A percentile compares a stretch with the other conserved stretches of the same genome.
Evolutionary conservation across 2,797 vertebrate genomes (phyloP).

Genomic region (Crax fasciolata): DNA sequence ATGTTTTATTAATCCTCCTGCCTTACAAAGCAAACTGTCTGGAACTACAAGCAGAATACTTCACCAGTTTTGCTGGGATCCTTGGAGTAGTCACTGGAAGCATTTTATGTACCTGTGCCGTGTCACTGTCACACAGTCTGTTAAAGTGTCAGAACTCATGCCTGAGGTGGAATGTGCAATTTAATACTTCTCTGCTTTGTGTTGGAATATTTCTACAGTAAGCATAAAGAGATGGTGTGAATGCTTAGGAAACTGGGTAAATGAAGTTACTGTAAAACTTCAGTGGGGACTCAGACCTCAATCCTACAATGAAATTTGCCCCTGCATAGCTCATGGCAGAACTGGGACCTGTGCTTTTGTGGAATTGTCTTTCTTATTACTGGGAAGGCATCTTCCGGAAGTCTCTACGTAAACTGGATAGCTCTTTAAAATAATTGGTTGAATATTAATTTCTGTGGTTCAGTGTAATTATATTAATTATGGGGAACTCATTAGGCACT

Average conservation of each 20-base stretch:
- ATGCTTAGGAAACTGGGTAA: neutral
- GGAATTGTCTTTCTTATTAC: accelerated
- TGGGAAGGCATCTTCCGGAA: neutral
- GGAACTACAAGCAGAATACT: neutral
- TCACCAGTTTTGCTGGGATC: accelerated
- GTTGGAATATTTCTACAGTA: neutral
- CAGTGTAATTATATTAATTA: neutral
- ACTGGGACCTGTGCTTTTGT: neutral
- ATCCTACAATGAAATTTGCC: neutral
- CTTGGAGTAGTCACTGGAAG: neutral
- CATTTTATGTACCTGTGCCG: neutral
- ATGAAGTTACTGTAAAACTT: neutral
- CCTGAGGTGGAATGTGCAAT: neutral
- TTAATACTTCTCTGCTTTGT: neutral
- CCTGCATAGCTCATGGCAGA: neutral
- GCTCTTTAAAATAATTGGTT: neutral
- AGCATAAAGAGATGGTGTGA: neutral
- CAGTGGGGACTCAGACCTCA: neutral
- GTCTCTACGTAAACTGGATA: neutral
- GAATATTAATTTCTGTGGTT: slow-evolving; percentile 28
- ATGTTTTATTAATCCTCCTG: neutral
- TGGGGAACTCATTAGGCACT: neutral
- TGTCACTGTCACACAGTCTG: neutral
- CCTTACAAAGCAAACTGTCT: neutral
- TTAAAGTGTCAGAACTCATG: neutral